phyloP scores from a whole-genome alignment of 2,888 invertebrate genomes.

The Scaptomyza parva region DNA sequence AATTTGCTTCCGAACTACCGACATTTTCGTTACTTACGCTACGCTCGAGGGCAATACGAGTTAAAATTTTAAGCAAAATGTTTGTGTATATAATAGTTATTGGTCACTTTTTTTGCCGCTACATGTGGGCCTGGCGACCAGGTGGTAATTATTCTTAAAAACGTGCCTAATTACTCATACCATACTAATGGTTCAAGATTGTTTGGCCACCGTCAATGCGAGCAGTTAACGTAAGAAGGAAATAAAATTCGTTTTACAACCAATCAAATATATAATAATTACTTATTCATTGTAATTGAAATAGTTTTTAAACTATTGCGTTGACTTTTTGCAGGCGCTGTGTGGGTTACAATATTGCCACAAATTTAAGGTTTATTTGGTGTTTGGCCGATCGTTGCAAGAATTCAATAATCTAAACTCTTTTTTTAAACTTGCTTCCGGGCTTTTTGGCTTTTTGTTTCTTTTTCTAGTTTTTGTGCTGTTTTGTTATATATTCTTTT shows the following conservation, averaged over 20 bases:
- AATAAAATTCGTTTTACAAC: neutral
- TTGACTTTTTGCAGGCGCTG: constrained; percentile 17
- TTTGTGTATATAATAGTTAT: constrained; percentile 7
- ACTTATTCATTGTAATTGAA: neutral
- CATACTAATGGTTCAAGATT: constrained; percentile 40
- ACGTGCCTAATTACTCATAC: constrained; percentile 77
- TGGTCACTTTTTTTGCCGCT: constrained; percentile 34
- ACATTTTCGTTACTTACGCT: constrained; percentile 47
- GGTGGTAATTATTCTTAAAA: constrained; percentile 76
- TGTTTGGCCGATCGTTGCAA: constrained; percentile 54
- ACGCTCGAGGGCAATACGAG: constrained; percentile 33
- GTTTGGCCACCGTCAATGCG: constrained; percentile 14
- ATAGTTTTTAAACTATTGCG: neutral
- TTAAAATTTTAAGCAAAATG: constrained; percentile 7
- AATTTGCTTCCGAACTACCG: constrained; percentile 78
- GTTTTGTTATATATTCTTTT: constrained; percentile 29
- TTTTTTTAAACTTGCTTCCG: constrained; percentile 62
- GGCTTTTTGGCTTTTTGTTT: constrained; percentile 55
- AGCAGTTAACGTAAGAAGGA: constrained; percentile 2
- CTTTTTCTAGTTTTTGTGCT: too few species aligned
- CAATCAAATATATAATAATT: neutral
- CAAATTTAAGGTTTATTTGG: constrained; percentile 11
- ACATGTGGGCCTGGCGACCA: constrained; percentile 61
- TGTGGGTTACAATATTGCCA: constrained; percentile 34
- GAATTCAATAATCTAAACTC: constrained; percentile 73